phyloP scores from a whole-genome alignment of 2,113 vertebrate species.

The Platichthys flesus region DNA sequence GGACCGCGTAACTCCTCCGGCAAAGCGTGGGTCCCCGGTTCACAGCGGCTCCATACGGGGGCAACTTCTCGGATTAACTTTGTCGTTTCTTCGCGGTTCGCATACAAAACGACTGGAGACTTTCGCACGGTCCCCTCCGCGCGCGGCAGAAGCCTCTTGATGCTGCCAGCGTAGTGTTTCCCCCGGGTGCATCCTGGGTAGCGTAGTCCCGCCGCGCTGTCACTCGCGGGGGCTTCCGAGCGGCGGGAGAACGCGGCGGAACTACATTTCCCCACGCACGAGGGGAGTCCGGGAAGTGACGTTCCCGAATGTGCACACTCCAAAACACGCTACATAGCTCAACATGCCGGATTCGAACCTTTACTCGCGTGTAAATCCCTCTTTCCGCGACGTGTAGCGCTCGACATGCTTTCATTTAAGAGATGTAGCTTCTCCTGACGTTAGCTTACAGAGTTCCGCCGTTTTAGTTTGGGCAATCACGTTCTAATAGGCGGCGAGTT shows the following conservation, averaged over 20 bases:
- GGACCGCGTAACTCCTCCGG: neutral
- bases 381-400: neutral
- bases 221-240: fast-evolving
- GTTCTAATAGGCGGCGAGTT: neutral
- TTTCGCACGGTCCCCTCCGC: slow-evolving; percentile 71
- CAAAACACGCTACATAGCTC: slow-evolving; percentile 31
- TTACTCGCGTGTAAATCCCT: neutral
- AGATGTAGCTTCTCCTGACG: neutral
- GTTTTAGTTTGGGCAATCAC: neutral
- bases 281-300: slow-evolving; percentile 28
- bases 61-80: slow-evolving; percentile 65
- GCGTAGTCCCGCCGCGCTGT: slow-evolving; percentile 45
- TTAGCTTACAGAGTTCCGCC: fast-evolving
- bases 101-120: slow-evolving; percentile 66
- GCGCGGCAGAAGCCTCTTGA: slow-evolving; percentile 80
- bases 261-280: slow-evolving; percentile 60
- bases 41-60: slow-evolving; percentile 19
- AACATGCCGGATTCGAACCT: slow-evolving; percentile 4
- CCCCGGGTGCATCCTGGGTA: slow-evolving; percentile 58
- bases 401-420: neutral
- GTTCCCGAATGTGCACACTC: slow-evolving; percentile 1
- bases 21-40: neutral
- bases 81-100: slow-evolving; percentile 44
- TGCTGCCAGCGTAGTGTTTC: slow-evolving; percentile 41
- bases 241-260: fast-evolving